Evolutionary conservation across 2,797 vertebrate genomes (phyloP), one percentile per base, ranked within the genome.

Genomic region (Balearica regulorum): DNA sequence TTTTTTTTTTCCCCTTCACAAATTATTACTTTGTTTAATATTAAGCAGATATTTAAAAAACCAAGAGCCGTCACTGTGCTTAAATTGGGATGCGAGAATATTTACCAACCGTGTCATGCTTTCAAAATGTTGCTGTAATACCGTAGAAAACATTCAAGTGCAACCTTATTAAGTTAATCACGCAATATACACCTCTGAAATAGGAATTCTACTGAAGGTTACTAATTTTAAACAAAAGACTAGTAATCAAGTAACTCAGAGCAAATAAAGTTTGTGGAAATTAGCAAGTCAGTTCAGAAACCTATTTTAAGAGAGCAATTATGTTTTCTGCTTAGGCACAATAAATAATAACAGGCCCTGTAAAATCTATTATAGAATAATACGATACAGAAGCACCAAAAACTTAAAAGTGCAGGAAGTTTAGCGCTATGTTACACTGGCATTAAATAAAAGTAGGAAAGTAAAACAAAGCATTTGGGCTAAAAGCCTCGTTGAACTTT

Each of bases 281-380:
- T 96, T 73, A 86, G 91, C 91, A 88, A 93, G 89, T 66, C 70
- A 84, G 95, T 92, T 97, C 92, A 94, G 92, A 96, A 96, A 91
- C 25, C 9, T 41, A 76, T 92, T 94, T 94, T 84, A 96, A 95
- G 94, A 82, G 80, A 81, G 71, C 85, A 97, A 94, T 96, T 94
- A 94, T 21, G 72, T 91, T 97, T 97, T 97, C 84, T 89, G 87
- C 91, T 97, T 91, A 80, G 92, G 80, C 85, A 97, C 80, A 78
- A 87, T 93, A 97, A 97, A 96, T 96, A 94, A 92, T 87, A 92
- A 86, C 39, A 5, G 83, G 55, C 86, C 46, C 64, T 90, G 86
- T 97, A 97, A 97, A 97, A 97, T 41, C 31, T 49, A 55, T 65
- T 78, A 39, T 1, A 84, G 79, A 76, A 79, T 94, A 97, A 91